Evolutionary conservation across 1,140 invertebrate species (phyloP).

Genomic region (Orchestia grillus): DNA sequence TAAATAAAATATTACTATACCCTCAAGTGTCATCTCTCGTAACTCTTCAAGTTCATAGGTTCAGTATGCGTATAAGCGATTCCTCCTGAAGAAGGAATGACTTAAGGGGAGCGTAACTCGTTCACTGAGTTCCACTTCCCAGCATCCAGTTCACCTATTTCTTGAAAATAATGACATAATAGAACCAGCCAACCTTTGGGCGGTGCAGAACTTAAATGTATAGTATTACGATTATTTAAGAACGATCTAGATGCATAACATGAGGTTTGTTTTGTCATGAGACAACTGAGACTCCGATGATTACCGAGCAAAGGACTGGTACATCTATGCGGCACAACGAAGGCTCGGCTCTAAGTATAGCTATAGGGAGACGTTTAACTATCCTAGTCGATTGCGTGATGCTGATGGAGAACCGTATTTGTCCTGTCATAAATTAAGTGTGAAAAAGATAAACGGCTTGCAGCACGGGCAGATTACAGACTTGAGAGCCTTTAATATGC

Average conservation of each 20-base stretch:
- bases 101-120: neutral
- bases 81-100: neutral
- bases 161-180: neutral
- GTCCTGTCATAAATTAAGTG: slow-evolving; percentile 37
- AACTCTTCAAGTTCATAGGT: neutral
- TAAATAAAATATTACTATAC: neutral
- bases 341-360: neutral
- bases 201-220: neutral
- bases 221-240: neutral
- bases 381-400: slow-evolving; percentile 10
- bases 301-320: neutral
- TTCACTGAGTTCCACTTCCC: neutral
- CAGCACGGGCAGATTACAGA: neutral
- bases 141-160: neutral
- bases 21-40: neutral
- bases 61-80: neutral
- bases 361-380: neutral
- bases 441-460: slow-evolving; percentile 10
- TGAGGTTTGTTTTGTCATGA: neutral
- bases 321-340: neutral
- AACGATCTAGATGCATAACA: neutral
- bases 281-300: neutral
- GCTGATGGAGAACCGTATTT: neutral
- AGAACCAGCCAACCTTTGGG: neutral
- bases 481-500: slow-evolving; percentile 7